A percentile compares a stretch with the other conserved stretches of the same genome.
These are phyloP conservation scores for Podarcis cretensis DNA, from an alignment of 2,113 vertebrate genomes.

Conservation along the genomic window DNA sequence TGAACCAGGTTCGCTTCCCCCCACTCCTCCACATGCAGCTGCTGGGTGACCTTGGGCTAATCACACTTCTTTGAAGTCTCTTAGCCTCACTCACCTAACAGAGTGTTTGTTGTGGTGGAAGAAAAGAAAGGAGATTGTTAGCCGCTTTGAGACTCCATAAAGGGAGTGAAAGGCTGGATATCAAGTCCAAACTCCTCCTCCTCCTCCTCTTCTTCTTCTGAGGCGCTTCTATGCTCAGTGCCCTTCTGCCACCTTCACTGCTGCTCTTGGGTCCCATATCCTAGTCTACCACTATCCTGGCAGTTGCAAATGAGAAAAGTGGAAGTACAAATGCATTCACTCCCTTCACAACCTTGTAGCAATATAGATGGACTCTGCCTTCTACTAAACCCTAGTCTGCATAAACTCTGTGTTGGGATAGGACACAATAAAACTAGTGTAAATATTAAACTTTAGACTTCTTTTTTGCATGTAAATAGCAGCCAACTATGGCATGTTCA, in stretches of 20 bases:
- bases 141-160: too few species aligned
- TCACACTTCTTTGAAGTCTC: too few species aligned
- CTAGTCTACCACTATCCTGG: not conserved
- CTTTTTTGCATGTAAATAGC: not conserved
- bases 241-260: not conserved
- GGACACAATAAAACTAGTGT: accelerated
- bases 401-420: not conserved
- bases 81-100: too few species aligned
- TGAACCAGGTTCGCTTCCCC: too few species aligned
- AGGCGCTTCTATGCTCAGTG: not conserved
- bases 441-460: accelerated
- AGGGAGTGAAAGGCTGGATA: too few species aligned
- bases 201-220: not conserved
- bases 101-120: too few species aligned
- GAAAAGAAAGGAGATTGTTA: too few species aligned
- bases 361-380: accelerated
- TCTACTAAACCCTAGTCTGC: not conserved
- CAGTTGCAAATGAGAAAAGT: not conserved
- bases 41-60: too few species aligned
- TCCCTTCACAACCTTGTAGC: not conserved
- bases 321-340: not conserved
- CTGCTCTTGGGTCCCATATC: not conserved
- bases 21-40: too few species aligned
- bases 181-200: too few species aligned
- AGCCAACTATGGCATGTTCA: accelerated